Percentiles rank a stretch among this genome's conserved stretches.
phyloP scores from a whole-genome alignment of 2,888 invertebrate genomes.

The Sicus ferrugineus region DNA sequence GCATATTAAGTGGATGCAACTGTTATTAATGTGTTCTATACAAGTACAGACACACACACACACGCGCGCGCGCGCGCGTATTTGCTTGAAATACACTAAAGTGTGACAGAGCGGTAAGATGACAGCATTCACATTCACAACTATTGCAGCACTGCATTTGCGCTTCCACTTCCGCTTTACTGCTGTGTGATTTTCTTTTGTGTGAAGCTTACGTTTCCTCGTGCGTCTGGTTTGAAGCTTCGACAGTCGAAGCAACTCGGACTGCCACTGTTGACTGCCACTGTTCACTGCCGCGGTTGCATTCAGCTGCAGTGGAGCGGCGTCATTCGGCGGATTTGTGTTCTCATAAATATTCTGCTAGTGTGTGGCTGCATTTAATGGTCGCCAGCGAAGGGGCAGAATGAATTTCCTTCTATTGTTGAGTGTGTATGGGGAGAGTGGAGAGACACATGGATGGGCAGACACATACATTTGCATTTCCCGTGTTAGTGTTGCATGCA shows the following conservation, averaged over 20 bases:
- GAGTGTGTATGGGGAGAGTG: not conserved
- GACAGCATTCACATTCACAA: constrained; percentile 2
- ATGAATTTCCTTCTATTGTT: not conserved
- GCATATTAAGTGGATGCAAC: constrained; percentile 25
- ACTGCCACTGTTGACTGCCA: too few species aligned
- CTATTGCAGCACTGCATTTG: not conserved
- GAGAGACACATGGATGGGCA: not conserved
- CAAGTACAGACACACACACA: not conserved
- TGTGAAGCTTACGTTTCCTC: too few species aligned
- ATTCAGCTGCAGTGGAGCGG: too few species aligned
- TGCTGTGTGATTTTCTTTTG: too few species aligned
- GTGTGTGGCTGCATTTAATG: constrained; percentile 23
- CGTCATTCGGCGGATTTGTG: not conserved
- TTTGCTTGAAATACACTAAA: not conserved
- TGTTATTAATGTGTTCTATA: constrained; percentile 11
- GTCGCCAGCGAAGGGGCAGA: constrained; percentile 3
- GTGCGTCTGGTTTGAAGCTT: too few species aligned
- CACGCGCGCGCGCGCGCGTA: not conserved
- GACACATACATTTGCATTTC: not conserved
- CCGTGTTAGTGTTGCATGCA: not conserved
- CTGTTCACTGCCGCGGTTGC: too few species aligned
- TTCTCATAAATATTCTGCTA: constrained; percentile 11
- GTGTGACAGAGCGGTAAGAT: not conserved
- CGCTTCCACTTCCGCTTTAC: constrained; percentile 18
- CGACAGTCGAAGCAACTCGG: too few species aligned